A percentile compares a stretch with the other conserved stretches of the same genome.
Evolutionary conservation across 1,140 invertebrate genomes (phyloP).

Genomic region (Thalassaphorura encarpata): DNA sequence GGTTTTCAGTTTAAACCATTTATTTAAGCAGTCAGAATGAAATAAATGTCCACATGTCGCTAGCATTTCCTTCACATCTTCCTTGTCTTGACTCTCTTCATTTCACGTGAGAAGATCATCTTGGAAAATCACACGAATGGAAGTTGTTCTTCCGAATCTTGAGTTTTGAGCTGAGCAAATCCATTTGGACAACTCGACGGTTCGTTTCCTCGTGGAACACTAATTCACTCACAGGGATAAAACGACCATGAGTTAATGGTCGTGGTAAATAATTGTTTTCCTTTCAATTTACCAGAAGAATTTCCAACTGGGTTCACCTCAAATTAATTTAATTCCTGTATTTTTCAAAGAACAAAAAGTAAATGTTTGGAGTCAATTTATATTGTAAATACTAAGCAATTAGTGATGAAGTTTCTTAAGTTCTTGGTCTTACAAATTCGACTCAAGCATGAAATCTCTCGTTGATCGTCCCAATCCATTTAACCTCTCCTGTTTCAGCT

Average conservation of each 20-base stretch:
- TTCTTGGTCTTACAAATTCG: conserved; percentile 10
- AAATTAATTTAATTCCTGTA: no score
- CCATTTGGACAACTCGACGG: no score
- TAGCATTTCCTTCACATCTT: neutral
- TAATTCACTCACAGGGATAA: neutral
- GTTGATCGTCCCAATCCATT: conserved; percentile 8
- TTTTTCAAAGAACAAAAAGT: no score
- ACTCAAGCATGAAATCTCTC: neutral
- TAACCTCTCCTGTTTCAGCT: neutral
- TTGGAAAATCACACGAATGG: no score
- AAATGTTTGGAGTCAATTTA: neutral
- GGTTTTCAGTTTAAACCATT: neutral
- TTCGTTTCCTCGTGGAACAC: no score
- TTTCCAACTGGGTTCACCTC: conserved; percentile 6
- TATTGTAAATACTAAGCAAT: no score
- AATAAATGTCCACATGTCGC: neutral
- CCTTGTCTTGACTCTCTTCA: no score
- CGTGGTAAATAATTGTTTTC: neutral
- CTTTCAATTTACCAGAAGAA: neutral
- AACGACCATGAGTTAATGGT: neutral
- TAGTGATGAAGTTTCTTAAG: neutral
- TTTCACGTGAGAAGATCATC: no score
- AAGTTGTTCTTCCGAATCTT: no score
- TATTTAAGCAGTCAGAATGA: neutral
- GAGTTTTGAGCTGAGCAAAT: neutral